Percentiles rank a stretch among this genome's conserved stretches.
phyloP scores from a whole-genome alignment of 2,113 vertebrate genomes.

The Bubo bubo region DNA sequence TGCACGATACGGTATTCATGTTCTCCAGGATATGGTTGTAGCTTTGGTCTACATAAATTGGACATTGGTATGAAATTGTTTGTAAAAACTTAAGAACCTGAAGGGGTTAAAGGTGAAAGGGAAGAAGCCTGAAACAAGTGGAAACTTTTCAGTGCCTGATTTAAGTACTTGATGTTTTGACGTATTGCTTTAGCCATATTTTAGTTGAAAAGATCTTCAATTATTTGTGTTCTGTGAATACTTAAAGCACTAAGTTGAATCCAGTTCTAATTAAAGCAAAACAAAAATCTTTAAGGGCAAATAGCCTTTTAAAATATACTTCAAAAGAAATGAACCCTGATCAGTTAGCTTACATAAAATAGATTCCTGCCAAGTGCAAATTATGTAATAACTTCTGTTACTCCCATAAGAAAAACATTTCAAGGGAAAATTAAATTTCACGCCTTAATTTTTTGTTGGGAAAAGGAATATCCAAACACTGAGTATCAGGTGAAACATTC shows the following conservation, averaged over 20 bases:
- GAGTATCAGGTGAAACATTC: background rate
- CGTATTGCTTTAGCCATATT: background rate
- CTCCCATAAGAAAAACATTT: constrained; percentile 11
- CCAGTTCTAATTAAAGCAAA: background rate
- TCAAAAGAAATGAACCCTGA: background rate
- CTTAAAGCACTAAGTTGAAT: background rate
- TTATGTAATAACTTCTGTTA: background rate
- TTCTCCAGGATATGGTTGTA: background rate
- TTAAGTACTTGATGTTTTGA: background rate
- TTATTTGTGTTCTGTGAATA: background rate
- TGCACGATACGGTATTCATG: background rate
- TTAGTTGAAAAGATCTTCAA: background rate
- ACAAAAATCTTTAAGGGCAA: background rate
- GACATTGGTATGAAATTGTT: background rate
- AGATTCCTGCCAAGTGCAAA: background rate
- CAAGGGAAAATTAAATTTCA: background rate
- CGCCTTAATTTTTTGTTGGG: background rate
- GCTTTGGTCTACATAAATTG: background rate
- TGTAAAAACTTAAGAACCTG: background rate
- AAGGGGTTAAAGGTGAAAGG: background rate
- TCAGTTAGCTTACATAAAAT: background rate
- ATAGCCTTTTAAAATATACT: background rate
- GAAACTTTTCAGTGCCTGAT: background rate
- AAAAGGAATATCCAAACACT: background rate
- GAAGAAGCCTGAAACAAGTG: background rate